phyloP scores from a whole-genome alignment of 2,113 vertebrate species.

The Sialia sialis region DNA sequence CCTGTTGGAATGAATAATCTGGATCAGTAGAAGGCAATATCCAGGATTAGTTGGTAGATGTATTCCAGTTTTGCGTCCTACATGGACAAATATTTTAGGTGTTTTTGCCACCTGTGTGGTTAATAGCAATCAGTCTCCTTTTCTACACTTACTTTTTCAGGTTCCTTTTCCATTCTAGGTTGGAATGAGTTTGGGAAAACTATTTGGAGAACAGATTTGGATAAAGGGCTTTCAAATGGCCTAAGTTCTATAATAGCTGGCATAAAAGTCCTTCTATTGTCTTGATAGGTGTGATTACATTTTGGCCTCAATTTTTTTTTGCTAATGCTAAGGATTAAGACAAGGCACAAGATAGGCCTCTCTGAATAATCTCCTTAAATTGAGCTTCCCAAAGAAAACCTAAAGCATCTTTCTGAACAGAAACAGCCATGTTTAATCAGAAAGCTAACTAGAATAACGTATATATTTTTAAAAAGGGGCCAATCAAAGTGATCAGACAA shows the following conservation, averaged over 20 bases:
- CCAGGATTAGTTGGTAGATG: neutral
- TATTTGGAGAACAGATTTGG: neutral
- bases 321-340: neutral
- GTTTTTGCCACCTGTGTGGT: neutral
- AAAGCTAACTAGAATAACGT: neutral
- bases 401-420: neutral
- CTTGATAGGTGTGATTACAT: neutral
- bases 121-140: neutral
- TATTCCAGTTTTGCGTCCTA: neutral
- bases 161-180: neutral
- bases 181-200: neutral
- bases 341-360: neutral
- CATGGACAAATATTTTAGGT: neutral
- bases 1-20: neutral
- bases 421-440: neutral
- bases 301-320: neutral
- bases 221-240: neutral
- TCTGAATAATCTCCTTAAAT: neutral
- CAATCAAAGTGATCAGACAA: neutral
- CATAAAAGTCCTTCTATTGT: neutral
- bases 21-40: neutral
- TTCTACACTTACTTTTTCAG: neutral
- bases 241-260: neutral
- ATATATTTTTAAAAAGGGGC: neutral
- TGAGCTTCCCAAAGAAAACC: neutral